Base-by-base conservation (phyloP, 2,888 invertebrate species). In the Caenorhabditis drosophilae region DNA sequence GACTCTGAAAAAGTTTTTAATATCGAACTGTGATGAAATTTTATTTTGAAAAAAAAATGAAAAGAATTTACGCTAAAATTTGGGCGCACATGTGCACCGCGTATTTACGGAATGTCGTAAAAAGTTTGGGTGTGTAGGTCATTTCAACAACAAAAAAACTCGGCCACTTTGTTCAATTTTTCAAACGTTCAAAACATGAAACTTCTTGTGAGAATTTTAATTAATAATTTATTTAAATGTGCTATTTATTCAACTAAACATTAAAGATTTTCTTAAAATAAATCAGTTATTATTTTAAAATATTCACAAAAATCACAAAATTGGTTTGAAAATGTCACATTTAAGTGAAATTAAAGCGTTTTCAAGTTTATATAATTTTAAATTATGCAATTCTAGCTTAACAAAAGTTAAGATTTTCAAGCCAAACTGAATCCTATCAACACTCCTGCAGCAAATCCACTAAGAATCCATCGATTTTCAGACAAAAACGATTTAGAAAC, bases 341-440 rank as follows among this genome's bases (percentile, higher is more conserved):
- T 54, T 54, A 38, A 31, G 6, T 12, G 31, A 31, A 31, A 59
- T 53, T 42, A 42, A 31, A 31, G 12, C 31, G 6, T 31, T 31
- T 18, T 20, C 16, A 27, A 36, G 35, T 49, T 38, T 31, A 46
- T 23, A 34, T n/a, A n/a, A n/a, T n/a, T n/a, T n/a, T n/a, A n/a
- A n/a, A n/a, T n/a, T n/a, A n/a, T n/a, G n/a, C n/a, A n/a, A n/a
- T n/a, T n/a, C n/a, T n/a, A n/a, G n/a, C n/a, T n/a, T n/a, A n/a
- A n/a, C n/a, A n/a, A n/a, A n/a, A n/a, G n/a, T n/a, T n/a, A n/a
- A 51, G 47, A 58, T 52, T 58, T 9, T 59, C 51, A 64, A 3
- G 59, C 64, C 6, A 64, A 20, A 25, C 64, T 59, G 47, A 59
- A 64, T 38, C 64, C 64, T n/a, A 64, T 64, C 0, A 64, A 40